Base-by-base conservation (phyloP, 2,888 invertebrate species). In the Xylota segnis region DNA sequence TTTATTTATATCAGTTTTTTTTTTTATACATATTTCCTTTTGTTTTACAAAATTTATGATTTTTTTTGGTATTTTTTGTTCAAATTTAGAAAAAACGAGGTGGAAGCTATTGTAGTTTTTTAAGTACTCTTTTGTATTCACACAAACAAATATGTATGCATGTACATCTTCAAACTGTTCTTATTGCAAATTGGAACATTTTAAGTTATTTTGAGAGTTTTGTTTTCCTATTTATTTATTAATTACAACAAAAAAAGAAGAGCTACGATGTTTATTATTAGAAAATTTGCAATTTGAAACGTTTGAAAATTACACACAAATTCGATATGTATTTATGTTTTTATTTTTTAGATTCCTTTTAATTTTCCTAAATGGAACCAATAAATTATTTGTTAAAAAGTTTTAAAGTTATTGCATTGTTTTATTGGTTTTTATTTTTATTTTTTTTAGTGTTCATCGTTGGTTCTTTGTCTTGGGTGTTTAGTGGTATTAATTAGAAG, bases 191-290 rank as follows among this genome's bases (percentile, higher is more conserved):
- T 63, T 54, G 6, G 45, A 65, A 74, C 32, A 56, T 54, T 32
- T 16, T 45, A 47, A 40, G 59, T 45, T 65, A 32, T 59, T 23
- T 59, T 47, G 59, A 54, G 45, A 71, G 58, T 59, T 65, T 65
- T 65, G 12, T 75, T 75, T 84, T 84, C 81, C 84, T 81, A 84
- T 76, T 83, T 83, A 83, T 83, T 83, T 83, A 83, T 83, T 83
- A 37, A 68, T 16, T 34, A 32, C 16, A 47, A 29, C 14, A 32
- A 16, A 43, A 43, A 32, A 66, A 40, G 50, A 63, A 40, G 4
- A 58, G 43, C 43, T 52, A 32, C 63, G 27, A 47, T 58, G 9
- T 54, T n/a, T 54, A 37, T 52, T 43, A 34, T 56, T 37, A 18
- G 34, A 75, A 0, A 34, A 68, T 68, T 86, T 86, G 86, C 86